These are phyloP conservation scores for Trachelus iudaicus DNA, from an alignment of 2,888 invertebrate genomes.

Conservation along the genomic window DNA sequence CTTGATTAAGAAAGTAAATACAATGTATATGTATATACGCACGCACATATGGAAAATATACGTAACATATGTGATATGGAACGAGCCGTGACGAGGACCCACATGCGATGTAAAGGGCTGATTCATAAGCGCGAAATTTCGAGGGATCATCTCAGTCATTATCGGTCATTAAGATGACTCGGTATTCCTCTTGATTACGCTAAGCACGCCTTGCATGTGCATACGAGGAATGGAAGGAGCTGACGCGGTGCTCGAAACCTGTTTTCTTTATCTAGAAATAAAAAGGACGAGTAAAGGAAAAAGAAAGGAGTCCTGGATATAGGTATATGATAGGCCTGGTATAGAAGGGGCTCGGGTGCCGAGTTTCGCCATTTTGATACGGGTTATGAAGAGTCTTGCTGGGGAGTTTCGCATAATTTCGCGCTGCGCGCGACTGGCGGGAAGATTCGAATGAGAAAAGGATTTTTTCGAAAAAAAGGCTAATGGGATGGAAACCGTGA, in stretches of 20 bases:
- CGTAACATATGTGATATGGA: background rate
- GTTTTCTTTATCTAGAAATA: background rate
- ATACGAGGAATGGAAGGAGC: background rate
- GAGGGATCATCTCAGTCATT: constrained; percentile 8
- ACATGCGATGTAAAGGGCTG: constrained; percentile 11
- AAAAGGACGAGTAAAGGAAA: background rate
- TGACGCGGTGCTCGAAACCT: background rate
- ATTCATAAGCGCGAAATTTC: constrained; percentile 29
- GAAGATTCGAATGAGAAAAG: background rate
- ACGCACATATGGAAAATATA: background rate
- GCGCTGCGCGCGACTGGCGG: background rate
- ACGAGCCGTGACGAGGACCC: background rate
- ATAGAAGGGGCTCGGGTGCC: background rate
- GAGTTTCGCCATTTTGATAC: background rate
- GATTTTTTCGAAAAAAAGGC: no score
- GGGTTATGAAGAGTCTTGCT: background rate
- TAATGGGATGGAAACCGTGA: background rate
- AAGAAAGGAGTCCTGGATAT: background rate
- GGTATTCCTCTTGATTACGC: background rate
- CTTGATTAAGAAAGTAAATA: no score
- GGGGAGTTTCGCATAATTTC: background rate
- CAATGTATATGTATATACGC: background rate
- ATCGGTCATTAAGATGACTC: background rate
- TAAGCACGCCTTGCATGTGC: background rate
- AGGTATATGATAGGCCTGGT: background rate